Evolutionary conservation across 2,797 vertebrate genomes (phyloP), one percentile per base, ranked within the genome.

Genomic region (Zalophus californianus): DNA sequence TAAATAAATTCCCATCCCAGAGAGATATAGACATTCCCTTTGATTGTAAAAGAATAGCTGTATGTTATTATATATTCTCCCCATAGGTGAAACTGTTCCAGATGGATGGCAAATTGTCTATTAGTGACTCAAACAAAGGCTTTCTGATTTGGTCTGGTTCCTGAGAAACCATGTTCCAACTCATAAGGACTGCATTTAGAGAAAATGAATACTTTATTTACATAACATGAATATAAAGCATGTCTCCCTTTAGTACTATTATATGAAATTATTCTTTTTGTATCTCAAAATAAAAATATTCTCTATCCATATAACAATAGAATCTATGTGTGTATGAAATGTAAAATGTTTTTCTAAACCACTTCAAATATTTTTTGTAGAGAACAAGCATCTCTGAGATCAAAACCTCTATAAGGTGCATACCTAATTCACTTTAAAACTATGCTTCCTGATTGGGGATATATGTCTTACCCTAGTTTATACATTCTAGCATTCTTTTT

Each of bases 121-220:
- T 13, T n/a, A 62, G 6, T 68, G 41, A 93, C 38, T 86, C n/a
- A 66, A 64, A 75, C 3, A 14, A 38, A 88, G 38, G 1, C 15
- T 66, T 44, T 44, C 44, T 44, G 44, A 44, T 44, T 44, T 88
- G 50, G 52, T 86, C 79, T 75, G 16, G 35, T 82, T 90, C 78
- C 86, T 87, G 62, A 72, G 50, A 87, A 92, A 86, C 18, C 25
- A 52, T 25, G 9, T 83, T 83, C 7, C 29, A 84, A 84, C 7
- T 54, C 25, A 82, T 38, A 90, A 9, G 64, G 4, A 54, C 5
- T 52, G 2, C 23, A 64, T 56, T 90, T 68, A 70, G 18, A 60
- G 41, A 77, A 89, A 92, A 86, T 86, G 25, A 94, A 62, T 62
- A 82, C 25, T 92, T 90, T 90, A 68, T 75, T 80, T 73, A 75